These are phyloP conservation scores for Falco columbarius DNA, from an alignment of 2,797 vertebrate species.

Conservation along the genomic window DNA sequence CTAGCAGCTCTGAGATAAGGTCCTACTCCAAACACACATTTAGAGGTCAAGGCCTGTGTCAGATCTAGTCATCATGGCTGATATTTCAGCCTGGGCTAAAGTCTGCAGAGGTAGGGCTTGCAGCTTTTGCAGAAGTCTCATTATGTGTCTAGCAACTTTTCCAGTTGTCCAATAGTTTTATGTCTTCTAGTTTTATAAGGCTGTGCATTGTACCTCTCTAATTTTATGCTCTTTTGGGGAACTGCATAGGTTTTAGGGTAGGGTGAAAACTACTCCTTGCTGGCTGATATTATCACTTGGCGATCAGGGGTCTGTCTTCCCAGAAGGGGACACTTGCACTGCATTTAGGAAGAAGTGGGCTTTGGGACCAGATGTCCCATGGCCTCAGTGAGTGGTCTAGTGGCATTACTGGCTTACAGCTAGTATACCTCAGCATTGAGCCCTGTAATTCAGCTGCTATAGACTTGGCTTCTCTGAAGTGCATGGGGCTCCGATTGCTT, in stretches of 20 bases:
- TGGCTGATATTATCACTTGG: neutral
- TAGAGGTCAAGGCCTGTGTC: neutral
- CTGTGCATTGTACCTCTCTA: neutral
- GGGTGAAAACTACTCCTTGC: neutral
- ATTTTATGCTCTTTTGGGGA: neutral
- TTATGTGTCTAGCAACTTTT: neutral
- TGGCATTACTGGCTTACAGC: neutral
- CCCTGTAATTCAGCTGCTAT: neutral
- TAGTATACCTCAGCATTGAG: neutral
- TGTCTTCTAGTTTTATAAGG: neutral
- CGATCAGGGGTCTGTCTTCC: neutral
- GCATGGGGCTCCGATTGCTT: rapidly evolving
- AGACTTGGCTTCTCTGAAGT: neutral
- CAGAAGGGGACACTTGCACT: neutral
- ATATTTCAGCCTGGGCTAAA: neutral
- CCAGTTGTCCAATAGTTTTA: neutral
- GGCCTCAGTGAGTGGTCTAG: neutral
- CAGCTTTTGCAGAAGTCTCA: rapidly evolving
- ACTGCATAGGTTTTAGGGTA: neutral
- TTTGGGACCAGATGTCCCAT: neutral
- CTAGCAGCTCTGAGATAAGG: neutral
- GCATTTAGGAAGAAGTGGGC: neutral
- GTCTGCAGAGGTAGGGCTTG: neutral
- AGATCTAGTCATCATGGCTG: neutral
- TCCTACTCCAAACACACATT: neutral